phyloP scores from a whole-genome alignment of 2,888 invertebrate species.

The Acutogordius australiensis region DNA sequence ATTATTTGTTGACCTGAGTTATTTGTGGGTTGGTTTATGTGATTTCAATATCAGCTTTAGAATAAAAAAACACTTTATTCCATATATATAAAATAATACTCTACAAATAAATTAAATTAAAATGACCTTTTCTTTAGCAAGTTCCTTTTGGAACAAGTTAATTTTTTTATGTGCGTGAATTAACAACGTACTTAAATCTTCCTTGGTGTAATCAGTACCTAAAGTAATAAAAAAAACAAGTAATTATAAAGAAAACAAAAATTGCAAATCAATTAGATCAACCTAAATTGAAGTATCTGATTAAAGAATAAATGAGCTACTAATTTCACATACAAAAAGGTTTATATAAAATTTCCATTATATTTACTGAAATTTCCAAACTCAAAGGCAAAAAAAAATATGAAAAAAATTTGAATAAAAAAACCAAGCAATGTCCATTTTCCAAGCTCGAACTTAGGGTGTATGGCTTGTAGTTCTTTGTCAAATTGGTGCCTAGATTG shows the following conservation, averaged over 20 bases:
- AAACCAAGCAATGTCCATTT: neutral
- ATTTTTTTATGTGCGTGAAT: slow-evolving; percentile 4
- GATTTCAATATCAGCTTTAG: neutral
- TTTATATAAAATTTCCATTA: too few species aligned
- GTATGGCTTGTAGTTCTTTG: neutral
- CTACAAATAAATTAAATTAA: too few species aligned
- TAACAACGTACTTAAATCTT: neutral
- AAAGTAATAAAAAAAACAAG: neutral
- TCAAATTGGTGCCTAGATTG: neutral
- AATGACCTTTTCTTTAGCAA: neutral
- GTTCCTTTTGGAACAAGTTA: neutral
- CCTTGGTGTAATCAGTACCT: neutral
- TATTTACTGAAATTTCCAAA: neutral
- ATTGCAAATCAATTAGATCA: too few species aligned
- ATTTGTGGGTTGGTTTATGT: too few species aligned
- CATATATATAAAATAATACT: too few species aligned
- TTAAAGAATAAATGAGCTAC: too few species aligned
- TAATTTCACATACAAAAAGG: too few species aligned
- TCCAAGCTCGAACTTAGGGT: neutral
- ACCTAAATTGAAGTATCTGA: too few species aligned
- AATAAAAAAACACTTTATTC: neutral
- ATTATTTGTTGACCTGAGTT: too few species aligned
- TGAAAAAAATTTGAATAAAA: slow-evolving; percentile 1
- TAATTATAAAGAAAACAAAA: too few species aligned
- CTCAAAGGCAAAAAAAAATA: neutral